Percentiles rank a stretch among this genome's conserved stretches.
Evolutionary conservation across 2,113 vertebrate genomes (phyloP).

Genomic region (Tretioscincus oriximinensis): DNA sequence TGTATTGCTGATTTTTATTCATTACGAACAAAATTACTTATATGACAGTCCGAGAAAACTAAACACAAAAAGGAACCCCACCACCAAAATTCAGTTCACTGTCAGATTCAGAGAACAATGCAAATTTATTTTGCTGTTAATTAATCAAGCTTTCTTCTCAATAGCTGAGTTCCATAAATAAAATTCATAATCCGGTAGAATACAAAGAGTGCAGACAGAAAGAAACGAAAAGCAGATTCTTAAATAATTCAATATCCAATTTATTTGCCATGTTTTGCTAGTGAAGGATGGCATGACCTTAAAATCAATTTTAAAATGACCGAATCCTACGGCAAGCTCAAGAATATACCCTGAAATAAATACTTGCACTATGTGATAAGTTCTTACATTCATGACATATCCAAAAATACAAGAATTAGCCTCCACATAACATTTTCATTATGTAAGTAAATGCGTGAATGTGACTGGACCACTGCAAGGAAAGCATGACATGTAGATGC

Average conservation of each 20-base stretch:
- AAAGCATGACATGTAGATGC: no score
- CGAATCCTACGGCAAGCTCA: slow-evolving; percentile 62
- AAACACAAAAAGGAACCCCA: background rate
- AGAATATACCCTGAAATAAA: slow-evolving; percentile 63
- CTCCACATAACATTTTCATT: no score
- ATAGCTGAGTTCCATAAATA: slow-evolving; percentile 61
- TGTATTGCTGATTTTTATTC: background rate
- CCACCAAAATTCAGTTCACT: slow-evolving; percentile 5
- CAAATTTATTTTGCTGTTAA: slow-evolving; percentile 60
- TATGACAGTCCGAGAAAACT: slow-evolving; percentile 45
- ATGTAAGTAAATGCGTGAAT: no score
- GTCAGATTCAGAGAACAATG: slow-evolving; percentile 50
- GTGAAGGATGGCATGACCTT: slow-evolving; percentile 67
- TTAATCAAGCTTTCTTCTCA: slow-evolving; percentile 66
- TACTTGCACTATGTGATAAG: slow-evolving; percentile 34
- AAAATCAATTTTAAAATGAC: slow-evolving; percentile 73
- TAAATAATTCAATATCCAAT: slow-evolving; percentile 61
- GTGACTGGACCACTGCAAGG: no score
- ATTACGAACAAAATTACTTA: slow-evolving; percentile 39
- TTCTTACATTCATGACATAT: no score
- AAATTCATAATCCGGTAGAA: slow-evolving; percentile 53
- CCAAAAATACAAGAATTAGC: no score
- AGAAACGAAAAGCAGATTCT: slow-evolving; percentile 18
- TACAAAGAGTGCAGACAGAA: slow-evolving; percentile 22
- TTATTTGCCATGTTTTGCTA: slow-evolving; percentile 68